Evolutionary conservation across 2,888 invertebrate genomes (phyloP).

Genomic region (Tiliacea citrago): DNA sequence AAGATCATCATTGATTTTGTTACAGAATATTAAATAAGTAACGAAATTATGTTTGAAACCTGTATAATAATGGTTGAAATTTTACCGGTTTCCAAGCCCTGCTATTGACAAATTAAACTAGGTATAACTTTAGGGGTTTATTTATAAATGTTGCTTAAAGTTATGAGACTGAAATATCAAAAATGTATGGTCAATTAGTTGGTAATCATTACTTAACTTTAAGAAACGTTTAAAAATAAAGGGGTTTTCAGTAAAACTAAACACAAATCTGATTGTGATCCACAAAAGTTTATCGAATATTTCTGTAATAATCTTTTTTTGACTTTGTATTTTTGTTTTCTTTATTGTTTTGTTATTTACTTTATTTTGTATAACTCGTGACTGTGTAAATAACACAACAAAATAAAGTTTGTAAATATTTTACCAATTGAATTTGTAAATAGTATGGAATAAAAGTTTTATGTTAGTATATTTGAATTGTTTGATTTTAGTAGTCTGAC

Average conservation of each 20-base stretch:
- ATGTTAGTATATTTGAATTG: constrained; percentile 33
- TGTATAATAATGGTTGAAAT: no score
- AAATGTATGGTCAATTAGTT: no score
- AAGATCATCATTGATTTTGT: no score
- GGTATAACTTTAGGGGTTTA: neutral
- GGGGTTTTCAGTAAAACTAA: neutral
- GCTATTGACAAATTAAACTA: constrained; percentile 12
- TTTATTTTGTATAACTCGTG: constrained; percentile 35
- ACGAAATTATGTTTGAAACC: no score
- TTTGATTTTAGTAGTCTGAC: constrained; percentile 29
- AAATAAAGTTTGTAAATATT: constrained; percentile 68
- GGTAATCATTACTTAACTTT: no score
- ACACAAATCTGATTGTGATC: constrained; percentile 5
- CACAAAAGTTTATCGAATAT: constrained; percentile 31
- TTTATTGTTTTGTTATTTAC: constrained; percentile 50
- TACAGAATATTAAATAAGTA: no score
- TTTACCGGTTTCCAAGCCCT: no score
- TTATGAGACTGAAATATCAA: no score
- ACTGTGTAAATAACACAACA: constrained; percentile 53
- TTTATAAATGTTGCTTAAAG: no score
- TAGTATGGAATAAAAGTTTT: constrained; percentile 59
- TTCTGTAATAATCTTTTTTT: constrained; percentile 13
- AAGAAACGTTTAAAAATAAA: no score
- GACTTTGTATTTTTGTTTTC: constrained; percentile 8
- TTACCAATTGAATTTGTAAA: constrained; percentile 56